Evolutionary conservation across 1,140 invertebrate genomes (phyloP).

Genomic region (Venustaconcha ellipsiformis): DNA sequence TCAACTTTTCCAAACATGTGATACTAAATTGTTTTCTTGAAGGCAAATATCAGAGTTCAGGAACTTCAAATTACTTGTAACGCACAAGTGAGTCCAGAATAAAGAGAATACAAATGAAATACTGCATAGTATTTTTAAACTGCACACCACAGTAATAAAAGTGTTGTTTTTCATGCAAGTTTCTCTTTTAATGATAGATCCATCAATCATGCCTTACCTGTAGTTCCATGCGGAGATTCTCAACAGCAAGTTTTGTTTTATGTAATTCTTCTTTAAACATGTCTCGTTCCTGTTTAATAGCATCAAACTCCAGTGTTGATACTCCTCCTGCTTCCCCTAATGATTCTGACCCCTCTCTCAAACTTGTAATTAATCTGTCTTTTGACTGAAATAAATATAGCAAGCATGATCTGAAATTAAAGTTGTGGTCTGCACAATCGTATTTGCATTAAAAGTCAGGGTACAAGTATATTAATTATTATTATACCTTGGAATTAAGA

Average conservation of each 20-base stretch:
- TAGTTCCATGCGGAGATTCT: constrained; percentile 73
- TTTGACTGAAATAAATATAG: constrained; percentile 74
- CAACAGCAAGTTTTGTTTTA: constrained; percentile 72
- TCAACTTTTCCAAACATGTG: no score
- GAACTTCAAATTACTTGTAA: no score
- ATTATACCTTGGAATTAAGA: no score
- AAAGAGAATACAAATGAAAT: constrained; percentile 1
- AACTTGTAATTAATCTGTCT: constrained; percentile 79
- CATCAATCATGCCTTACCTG: constrained; percentile 42
- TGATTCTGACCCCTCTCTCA: constrained; percentile 72
- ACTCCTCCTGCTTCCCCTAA: constrained; percentile 57
- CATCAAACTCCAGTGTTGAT: constrained; percentile 68
- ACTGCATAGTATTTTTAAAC: neutral
- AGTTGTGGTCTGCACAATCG: no score
- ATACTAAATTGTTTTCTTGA: no score
- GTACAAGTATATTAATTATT: no score
- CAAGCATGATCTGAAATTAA: no score
- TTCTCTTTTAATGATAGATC: neutral
- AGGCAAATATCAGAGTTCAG: no score
- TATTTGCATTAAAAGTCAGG: no score
- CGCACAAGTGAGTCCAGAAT: neutral
- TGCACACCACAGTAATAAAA: neutral
- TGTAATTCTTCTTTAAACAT: constrained; percentile 75
- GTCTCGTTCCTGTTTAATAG: constrained; percentile 75
- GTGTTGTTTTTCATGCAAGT: neutral